Conservation (phyloP, 1,140 invertebrate species). For the Pseudomyrmex concolor region DNA sequence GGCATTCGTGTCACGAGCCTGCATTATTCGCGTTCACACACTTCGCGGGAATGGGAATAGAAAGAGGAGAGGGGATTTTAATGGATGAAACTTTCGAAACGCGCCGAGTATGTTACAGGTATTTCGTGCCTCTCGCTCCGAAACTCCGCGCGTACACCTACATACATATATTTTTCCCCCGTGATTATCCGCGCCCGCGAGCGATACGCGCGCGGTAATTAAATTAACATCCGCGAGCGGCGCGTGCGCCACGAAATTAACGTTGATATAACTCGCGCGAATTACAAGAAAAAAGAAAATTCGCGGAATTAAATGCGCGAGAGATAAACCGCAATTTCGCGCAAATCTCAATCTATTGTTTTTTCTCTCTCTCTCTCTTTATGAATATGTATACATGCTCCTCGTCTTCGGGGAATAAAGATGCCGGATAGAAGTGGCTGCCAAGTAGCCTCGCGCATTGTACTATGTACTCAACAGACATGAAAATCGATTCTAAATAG, state of each 20-base stretch:
- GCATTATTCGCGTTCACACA: constrained; percentile 49
- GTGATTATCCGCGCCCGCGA: constrained; percentile 35
- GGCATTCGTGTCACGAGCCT: constrained; percentile 25
- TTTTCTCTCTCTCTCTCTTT: too few species aligned
- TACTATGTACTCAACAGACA: not conserved
- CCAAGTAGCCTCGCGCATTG: not conserved
- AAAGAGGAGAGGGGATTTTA: constrained; percentile 23
- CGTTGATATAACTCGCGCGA: constrained; percentile 24
- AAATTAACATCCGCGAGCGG: constrained; percentile 24
- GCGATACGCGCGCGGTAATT: constrained; percentile 33
- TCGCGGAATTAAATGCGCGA: not conserved
- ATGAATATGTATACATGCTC: not conserved
- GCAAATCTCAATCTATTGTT: not conserved
- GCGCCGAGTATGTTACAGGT: constrained; percentile 51
- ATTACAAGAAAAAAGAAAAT: not conserved
- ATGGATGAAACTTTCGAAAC: constrained; percentile 39
- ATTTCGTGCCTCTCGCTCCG: constrained; percentile 49
- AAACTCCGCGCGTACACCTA: not conserved
- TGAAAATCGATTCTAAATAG: constrained; percentile 15
- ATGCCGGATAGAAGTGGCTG: not conserved
- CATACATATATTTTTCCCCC: constrained; percentile 33
- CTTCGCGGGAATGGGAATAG: not conserved
- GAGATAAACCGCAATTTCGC: not conserved
- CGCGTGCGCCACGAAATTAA: constrained; percentile 4
- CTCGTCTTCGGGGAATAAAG: not conserved